These are phyloP conservation scores for Psittacara wagleri DNA, from an alignment of 2,113 vertebrate species.

Conservation along the genomic window DNA sequence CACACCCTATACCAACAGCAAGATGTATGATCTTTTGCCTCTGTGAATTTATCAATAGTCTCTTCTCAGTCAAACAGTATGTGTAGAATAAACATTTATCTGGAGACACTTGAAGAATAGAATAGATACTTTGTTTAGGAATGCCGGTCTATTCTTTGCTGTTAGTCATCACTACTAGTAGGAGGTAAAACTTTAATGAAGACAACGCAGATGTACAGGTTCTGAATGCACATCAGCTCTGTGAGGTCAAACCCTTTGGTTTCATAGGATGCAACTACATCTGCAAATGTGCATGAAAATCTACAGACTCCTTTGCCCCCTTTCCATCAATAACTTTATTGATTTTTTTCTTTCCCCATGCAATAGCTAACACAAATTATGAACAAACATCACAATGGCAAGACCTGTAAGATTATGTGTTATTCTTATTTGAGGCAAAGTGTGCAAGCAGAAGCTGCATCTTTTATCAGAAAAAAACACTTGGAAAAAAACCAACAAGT, in stretches of 20 bases:
- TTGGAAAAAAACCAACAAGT: background rate
- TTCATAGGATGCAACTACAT: background rate
- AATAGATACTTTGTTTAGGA: background rate
- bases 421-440: background rate
- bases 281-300: background rate
- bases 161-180: background rate
- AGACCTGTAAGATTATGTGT: background rate
- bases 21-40: background rate
- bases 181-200: background rate
- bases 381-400: background rate
- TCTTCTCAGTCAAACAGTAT: background rate
- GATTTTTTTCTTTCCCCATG: background rate
- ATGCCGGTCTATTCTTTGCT: background rate
- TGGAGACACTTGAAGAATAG: background rate
- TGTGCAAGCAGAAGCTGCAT: background rate
- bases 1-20: background rate
- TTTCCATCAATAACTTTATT: background rate
- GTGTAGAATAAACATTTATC: background rate
- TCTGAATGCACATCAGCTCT: background rate
- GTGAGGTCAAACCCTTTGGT: background rate
- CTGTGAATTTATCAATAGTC: background rate
- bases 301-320: background rate
- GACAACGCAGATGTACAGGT: background rate
- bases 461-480: background rate
- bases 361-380: background rate